Percentiles rank a stretch among this genome's conserved stretches.
Evolutionary conservation across 2,888 invertebrate species (phyloP).

Genomic region (Microplitis deprimator): DNA sequence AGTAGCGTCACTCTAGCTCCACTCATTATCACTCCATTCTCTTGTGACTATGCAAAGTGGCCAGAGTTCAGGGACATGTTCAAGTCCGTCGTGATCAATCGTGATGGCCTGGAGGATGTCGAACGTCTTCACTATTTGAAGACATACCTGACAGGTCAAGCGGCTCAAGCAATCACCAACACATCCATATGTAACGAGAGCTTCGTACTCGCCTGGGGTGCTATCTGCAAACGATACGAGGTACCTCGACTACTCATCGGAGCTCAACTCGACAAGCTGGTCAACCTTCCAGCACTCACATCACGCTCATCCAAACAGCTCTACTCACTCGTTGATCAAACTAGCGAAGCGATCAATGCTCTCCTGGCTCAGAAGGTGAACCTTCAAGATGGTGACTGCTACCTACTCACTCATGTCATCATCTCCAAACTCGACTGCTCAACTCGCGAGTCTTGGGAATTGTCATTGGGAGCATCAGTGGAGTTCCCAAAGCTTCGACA

Average conservation of each 20-base stretch:
- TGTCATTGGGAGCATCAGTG: neutral
- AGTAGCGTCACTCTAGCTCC: too few species aligned
- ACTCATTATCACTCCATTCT: neutral
- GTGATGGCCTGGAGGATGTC: neutral
- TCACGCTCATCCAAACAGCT: neutral
- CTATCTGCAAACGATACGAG: too few species aligned
- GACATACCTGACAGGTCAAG: neutral
- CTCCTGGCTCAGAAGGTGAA: conserved; percentile 1
- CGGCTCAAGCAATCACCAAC: conserved; percentile 7
- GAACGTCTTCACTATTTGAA: conserved; percentile 26
- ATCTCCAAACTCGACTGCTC: neutral
- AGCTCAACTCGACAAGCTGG: neutral
- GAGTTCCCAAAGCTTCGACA: neutral
- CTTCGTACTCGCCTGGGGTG: too few species aligned
- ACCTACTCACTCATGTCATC: neutral
- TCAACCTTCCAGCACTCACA: conserved; percentile 11
- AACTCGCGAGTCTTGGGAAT: conserved; percentile 19
- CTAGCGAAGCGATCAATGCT: neutral
- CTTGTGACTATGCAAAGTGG: neutral
- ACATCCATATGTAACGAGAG: too few species aligned
- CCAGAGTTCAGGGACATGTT: conserved; percentile 7
- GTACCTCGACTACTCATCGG: neutral
- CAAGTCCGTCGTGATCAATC: neutral
- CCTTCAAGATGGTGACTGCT: conserved; percentile 10
- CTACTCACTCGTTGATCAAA: neutral